Percentiles rank a stretch among this genome's conserved stretches.
phyloP scores from a whole-genome alignment of 1,140 invertebrate genomes.

The Gryllus bimaculatus region DNA sequence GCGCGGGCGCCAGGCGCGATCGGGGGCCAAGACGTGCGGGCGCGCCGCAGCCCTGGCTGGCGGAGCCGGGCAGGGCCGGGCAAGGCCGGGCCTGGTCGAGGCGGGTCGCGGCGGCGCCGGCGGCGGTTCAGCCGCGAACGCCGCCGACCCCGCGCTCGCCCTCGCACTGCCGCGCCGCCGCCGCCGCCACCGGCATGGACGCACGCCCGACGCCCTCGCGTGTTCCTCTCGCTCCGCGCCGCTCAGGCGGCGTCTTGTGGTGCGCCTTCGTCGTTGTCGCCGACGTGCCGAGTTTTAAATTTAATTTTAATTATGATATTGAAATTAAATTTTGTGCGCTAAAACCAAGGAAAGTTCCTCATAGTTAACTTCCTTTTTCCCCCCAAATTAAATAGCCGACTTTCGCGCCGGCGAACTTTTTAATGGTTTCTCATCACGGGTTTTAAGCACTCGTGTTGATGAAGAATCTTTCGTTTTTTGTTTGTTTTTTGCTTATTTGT shows the following conservation, averaged over 20 bases:
- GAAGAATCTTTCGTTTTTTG: background rate
- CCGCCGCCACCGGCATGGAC: background rate
- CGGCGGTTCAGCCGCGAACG: too few relatives aligned
- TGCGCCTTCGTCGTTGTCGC: background rate
- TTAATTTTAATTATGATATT: constrained; percentile 2
- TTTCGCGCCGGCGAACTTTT: background rate
- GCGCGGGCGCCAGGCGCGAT: too few relatives aligned
- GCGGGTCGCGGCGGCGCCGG: too few relatives aligned
- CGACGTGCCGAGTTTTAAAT: background rate
- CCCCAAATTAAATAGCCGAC: background rate
- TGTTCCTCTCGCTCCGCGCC: background rate
- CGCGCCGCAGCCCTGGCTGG: too few relatives aligned
- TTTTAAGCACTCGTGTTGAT: background rate
- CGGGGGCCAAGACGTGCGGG: background rate
- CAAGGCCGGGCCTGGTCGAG: too few relatives aligned
- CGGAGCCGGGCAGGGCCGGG: too few relatives aligned
- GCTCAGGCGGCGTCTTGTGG: background rate
- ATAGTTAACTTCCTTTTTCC: background rate
- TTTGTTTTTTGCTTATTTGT: background rate
- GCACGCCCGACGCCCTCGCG: background rate
- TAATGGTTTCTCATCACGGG: background rate
- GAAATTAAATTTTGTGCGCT: background rate
- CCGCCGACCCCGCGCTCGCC: too few relatives aligned
- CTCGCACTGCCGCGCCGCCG: too few relatives aligned
- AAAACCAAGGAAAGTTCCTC: background rate